Percentiles rank a stretch among this genome's conserved stretches.
These are phyloP conservation scores for Epizoanthus scotinus DNA, from an alignment of 92 coral and sea anemone genomes.

Conservation along the genomic window DNA sequence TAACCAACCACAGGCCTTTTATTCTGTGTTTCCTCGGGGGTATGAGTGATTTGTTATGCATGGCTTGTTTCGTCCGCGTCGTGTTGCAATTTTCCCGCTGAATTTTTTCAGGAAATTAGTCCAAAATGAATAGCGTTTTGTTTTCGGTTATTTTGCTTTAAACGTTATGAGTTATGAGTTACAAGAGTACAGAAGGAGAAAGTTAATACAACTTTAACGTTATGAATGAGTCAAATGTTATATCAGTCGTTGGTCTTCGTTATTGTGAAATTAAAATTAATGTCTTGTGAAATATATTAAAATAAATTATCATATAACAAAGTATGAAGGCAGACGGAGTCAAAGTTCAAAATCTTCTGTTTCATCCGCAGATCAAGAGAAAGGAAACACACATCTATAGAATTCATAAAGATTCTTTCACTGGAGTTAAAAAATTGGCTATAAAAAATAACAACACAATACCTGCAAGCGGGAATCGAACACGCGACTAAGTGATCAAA, in stretches of 20 bases:
- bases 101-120: neutral
- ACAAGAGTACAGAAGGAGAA: neutral
- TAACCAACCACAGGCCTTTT: slow-evolving; percentile 45
- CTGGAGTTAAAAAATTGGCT: no score
- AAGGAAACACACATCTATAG: no score
- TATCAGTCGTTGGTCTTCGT: neutral
- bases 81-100: slow-evolving; percentile 43
- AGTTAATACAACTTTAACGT: no score
- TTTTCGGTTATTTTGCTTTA: neutral
- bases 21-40: slow-evolving; percentile 54
- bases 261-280: neutral
- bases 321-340: no score
- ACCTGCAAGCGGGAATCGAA: no score
- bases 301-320: neutral
- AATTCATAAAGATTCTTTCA: no score
- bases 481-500: no score
- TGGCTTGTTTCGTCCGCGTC: slow-evolving; percentile 12
- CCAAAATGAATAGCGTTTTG: neutral
- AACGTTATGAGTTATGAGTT: neutral
- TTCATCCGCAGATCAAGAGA: no score
- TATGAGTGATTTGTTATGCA: slow-evolving; percentile 25
- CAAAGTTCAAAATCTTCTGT: neutral
- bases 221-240: neutral
- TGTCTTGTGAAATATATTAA: neutral
- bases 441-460: no score